These are phyloP conservation scores for Zosterops japonicus DNA, from an alignment of 2,113 vertebrate genomes.

Conservation along the genomic window DNA sequence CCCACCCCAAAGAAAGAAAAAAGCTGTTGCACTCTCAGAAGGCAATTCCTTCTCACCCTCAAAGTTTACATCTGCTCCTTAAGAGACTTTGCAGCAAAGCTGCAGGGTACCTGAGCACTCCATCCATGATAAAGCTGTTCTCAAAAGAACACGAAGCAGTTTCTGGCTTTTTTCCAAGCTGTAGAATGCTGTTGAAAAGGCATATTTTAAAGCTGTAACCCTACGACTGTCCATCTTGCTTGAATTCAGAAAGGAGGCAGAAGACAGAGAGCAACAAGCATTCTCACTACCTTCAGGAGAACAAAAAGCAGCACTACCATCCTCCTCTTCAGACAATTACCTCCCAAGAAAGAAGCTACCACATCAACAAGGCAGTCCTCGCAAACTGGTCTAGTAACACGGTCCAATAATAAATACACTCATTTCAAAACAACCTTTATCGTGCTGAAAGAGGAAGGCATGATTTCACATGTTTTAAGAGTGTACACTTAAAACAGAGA, in stretches of 20 bases:
- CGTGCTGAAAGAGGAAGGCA: not conserved
- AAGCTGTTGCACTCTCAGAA: not conserved
- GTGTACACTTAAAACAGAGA: slow-evolving; percentile 19
- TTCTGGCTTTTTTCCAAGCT: slow-evolving; percentile 36
- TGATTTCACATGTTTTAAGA: slow-evolving; percentile 52
- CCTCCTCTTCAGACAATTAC: not conserved
- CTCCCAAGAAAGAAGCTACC: not conserved
- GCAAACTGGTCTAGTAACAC: not conserved
- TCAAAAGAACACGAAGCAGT: not conserved
- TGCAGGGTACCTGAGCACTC: slow-evolving; percentile 19
- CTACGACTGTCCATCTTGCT: not conserved
- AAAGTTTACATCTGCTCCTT: not conserved
- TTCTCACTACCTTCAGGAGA: not conserved
- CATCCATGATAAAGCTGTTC: not conserved
- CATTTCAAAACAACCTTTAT: slow-evolving; percentile 21
- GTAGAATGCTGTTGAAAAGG: slow-evolving; percentile 1
- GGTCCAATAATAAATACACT: not conserved
- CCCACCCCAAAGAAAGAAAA: not conserved
- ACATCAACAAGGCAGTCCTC: not conserved
- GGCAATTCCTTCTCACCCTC: not conserved
- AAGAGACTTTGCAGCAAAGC: not conserved
- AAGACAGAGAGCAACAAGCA: not conserved
- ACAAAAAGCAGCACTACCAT: not conserved
- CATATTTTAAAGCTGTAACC: not conserved
- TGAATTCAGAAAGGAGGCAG: not conserved